Percentiles rank a stretch among this genome's conserved stretches.
phyloP scores from a whole-genome alignment of 2,113 vertebrate species.

The Chrysochloris asiatica region DNA sequence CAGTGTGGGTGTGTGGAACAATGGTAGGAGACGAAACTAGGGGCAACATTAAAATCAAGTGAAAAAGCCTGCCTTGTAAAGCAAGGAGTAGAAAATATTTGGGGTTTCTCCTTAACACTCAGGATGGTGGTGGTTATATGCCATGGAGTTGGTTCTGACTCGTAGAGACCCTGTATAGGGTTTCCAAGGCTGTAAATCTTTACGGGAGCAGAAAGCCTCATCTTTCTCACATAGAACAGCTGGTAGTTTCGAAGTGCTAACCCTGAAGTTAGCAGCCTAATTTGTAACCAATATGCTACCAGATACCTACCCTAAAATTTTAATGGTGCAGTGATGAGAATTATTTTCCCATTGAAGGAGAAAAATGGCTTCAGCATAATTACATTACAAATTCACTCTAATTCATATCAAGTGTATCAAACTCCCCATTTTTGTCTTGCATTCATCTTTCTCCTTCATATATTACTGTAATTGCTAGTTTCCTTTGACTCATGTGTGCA shows the following conservation, averaged over 20 bases:
- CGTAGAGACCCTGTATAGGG: no score
- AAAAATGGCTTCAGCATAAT: neutral
- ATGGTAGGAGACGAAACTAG: neutral
- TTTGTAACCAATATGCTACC: no score
- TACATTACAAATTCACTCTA: neutral
- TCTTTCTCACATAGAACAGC: no score
- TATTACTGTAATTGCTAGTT: neutral
- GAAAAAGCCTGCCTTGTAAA: neutral
- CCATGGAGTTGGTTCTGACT: no score
- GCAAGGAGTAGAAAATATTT: neutral
- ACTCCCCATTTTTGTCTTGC: neutral
- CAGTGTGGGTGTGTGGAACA: neutral
- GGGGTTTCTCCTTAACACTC: neutral
- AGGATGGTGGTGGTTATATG: no score
- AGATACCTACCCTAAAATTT: neutral
- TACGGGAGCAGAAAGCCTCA: no score
- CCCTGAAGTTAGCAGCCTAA: no score
- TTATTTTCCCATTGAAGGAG: neutral
- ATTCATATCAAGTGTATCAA: neutral
- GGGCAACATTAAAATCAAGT: neutral
- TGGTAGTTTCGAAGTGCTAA: no score
- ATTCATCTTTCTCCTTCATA: neutral
- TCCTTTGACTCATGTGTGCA: neutral
- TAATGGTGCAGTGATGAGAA: neutral
- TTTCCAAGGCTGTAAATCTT: no score